Conservation (phyloP, 2,797 vertebrate genomes). For the Triplophysa bombifrons region DNA sequence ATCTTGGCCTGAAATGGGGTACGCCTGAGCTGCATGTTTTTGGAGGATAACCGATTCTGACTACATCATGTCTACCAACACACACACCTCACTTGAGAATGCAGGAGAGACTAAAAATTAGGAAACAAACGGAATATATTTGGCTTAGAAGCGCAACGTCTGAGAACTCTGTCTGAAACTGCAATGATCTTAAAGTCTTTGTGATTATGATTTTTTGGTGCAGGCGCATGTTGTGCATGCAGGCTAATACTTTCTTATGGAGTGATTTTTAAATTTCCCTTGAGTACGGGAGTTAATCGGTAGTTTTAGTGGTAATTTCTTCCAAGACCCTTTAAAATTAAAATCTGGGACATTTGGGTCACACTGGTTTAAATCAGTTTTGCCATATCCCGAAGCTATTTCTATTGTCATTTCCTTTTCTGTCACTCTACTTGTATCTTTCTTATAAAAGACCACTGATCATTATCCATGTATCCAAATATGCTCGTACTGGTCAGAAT, state of each 20-base stretch:
- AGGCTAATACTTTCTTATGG: background rate
- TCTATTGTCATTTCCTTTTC: no score
- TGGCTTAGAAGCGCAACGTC: background rate
- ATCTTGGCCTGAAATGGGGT: conserved; percentile 37
- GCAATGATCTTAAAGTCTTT: background rate
- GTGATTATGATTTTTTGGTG: background rate
- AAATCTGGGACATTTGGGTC: no score
- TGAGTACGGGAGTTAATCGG: background rate
- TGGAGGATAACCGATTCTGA: conserved; percentile 35
- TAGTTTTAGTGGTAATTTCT: background rate
- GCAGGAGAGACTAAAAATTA: conserved; percentile 12
- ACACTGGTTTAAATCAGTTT: no score
- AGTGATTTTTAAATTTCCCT: conserved; percentile 26
- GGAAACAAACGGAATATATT: conserved; percentile 25
- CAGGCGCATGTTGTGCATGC: background rate
- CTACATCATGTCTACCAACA: background rate
- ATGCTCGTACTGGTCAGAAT: no score
- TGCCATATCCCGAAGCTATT: no score
- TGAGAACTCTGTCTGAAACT: background rate
- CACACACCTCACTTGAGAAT: conserved; percentile 3
- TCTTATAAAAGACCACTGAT: no score
- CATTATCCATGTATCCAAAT: no score
- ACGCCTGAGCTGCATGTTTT: conserved; percentile 18
- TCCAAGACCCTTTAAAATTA: background rate
- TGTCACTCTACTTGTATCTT: no score